These are phyloP conservation scores for Littorina saxatilis DNA, from an alignment of 1,140 invertebrate species.

Conservation along the genomic window DNA sequence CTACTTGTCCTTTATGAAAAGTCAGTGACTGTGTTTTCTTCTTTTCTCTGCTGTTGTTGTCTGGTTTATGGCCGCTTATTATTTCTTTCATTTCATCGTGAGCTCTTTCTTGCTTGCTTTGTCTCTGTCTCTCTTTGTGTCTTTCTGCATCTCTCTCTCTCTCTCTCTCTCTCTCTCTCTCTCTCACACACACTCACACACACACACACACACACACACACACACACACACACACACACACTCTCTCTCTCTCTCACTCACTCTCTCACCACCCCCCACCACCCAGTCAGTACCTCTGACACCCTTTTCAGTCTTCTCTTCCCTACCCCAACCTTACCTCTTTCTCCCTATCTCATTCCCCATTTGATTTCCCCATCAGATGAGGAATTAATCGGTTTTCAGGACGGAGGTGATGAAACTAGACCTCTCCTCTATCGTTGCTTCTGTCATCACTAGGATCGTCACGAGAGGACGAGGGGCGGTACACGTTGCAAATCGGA, in stretches of 20 bases:
- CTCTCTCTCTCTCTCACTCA: slow-evolving; percentile 14
- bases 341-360: background rate
- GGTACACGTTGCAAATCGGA: background rate
- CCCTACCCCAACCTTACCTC: slow-evolving; percentile 25
- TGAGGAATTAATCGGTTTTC: slow-evolving; percentile 31
- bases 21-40: no score
- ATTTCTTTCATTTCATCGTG: no score
- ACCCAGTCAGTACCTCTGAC: slow-evolving; percentile 1
- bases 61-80: no score
- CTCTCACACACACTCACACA: background rate
- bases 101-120: no score
- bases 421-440: background rate
- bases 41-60: no score
- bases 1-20: no score
- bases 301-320: slow-evolving; percentile 17
- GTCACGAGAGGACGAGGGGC: background rate
- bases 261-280: background rate
- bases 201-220: background rate
- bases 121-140: background rate
- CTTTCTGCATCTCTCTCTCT: background rate
- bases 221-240: slow-evolving; percentile 7
- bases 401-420: slow-evolving; percentile 4
- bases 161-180: slow-evolving; percentile 22
- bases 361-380: slow-evolving; percentile 19
- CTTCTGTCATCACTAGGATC: background rate